Conservation (phyloP, 2,113 vertebrate species). For the Aspidoscelis tigris region DNA sequence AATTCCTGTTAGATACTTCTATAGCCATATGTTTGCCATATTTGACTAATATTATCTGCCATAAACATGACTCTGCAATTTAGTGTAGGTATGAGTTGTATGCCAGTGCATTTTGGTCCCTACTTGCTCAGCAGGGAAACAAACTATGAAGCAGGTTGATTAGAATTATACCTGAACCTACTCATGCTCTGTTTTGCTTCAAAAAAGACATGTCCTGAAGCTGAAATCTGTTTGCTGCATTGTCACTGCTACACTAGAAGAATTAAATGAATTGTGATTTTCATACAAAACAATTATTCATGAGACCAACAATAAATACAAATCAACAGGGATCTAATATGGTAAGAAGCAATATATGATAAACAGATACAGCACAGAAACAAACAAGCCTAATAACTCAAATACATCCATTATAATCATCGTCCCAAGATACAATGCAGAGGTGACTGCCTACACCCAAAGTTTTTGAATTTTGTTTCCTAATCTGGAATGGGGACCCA, state of each 20-base stretch:
- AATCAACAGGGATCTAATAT: constrained; percentile 5
- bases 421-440: constrained; percentile 4
- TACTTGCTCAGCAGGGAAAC: too few species aligned
- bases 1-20: neutral
- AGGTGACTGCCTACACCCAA: neutral
- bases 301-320: constrained; percentile 9
- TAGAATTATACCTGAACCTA: neutral
- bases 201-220: neutral
- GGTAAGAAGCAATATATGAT: neutral
- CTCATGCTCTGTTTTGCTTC: neutral
- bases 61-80: too few species aligned
- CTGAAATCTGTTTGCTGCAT: neutral
- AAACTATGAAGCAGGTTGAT: neutral
- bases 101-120: too few species aligned
- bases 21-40: neutral
- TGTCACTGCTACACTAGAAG: constrained; percentile 5
- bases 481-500: neutral
- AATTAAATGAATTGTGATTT: neutral
- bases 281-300: neutral
- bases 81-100: too few species aligned
- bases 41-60: too few species aligned
- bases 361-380: neutral
- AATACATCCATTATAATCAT: neutral
- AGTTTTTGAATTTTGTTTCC: neutral
- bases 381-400: rapidly evolving